Base-by-base conservation (phyloP, 2,797 vertebrate species). In the Sphaeramia orbicularis region DNA sequence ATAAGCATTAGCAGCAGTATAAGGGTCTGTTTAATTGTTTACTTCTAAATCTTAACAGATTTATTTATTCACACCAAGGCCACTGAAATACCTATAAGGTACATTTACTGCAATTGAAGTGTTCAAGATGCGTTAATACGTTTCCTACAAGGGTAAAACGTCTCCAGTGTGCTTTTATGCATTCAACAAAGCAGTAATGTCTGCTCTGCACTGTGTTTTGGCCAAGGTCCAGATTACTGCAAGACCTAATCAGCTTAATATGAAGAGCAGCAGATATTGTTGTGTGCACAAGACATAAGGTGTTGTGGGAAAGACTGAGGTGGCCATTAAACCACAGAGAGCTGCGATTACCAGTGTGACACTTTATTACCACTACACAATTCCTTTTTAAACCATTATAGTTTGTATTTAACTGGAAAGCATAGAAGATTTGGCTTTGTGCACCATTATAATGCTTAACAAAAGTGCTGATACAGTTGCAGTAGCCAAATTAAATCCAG, bases 141-240 rank as follows among this genome's bases (percentile, higher is more conserved):
- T 24, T 71, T 68, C 63, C 47, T 74, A 52, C 76, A 53, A 80
- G 71, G 57, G 53, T 76, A 76, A 80, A 83, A 71, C 41, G 79
- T 79, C 83, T 86, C 83, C 36, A 4, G 72, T 71, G 79, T 47
- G 61, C 70, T 74, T 79, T 89, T 80, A 76, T 73, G 49, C 62
- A 64, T 76, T 71, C 42, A 42, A 68, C 61, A 55, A 71, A 41
- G 65, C 77, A 82, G 49, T 83, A 67, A 80, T 57, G 60, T 81
- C 64, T 67, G 41, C 60, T 63, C 38, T 51, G 59, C 58, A 50
- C 62, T 51, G 51, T 37, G 50, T 60, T 65, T 56, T 86, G 80
- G 85, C 80, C 44, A 59, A 30, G 40, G 4, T 83, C 75, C 83
- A 88, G 65, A 83, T 76, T 60, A 65, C 63, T 74, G 59, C 21